Base-by-base conservation (phyloP, 2,113 vertebrate species). In the Oplegnathus fasciatus region DNA sequence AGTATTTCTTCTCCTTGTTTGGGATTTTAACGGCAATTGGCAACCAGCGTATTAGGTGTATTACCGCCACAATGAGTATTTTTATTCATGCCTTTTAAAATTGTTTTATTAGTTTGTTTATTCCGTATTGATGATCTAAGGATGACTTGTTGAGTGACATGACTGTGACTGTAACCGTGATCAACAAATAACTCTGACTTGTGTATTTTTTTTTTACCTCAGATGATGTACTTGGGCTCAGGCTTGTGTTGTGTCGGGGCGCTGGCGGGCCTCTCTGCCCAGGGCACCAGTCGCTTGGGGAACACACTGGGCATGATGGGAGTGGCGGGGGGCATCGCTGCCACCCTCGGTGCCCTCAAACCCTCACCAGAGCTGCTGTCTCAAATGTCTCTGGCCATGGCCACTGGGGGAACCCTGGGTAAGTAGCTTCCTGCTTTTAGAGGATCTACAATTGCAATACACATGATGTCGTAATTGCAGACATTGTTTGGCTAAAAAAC, bases 331-430 rank as follows among this genome's bases (percentile, higher is more conserved):
- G 95, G 93, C 30, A 67, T 96, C 28, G 96, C 92, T 4, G 95
- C 94, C 61, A 96, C 94, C 1, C 83, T 95, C 2, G 95, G 94
- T 3, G 86, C 91, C 67, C 82, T 92, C 10, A 96, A 96, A 75
- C 96, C 95, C 5, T 95, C 95, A 0, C 93, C 91, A 6, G 96
- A 96, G 91, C 76, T 96, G 64, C 89, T 96, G 78, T 92, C 95
- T 9, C 96, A 96, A 92, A 96, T 96, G 94, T 94, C 95, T 55
- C 60, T 95, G 64, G 96, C 93, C 34, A 91, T 95, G 95, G 95
- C 95, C 67, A 91, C 94, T 2, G 94, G 94, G 48, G 95, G 94
- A 79, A 95, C 94, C 48, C 64, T 94, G 34, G 94, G 93, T 95
- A 81, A 2, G 80, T 80, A 15, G 6, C 24, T 14, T 30, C 44